phyloP scores from a whole-genome alignment of 2,888 invertebrate genomes.

The Eilema caniola region DNA sequence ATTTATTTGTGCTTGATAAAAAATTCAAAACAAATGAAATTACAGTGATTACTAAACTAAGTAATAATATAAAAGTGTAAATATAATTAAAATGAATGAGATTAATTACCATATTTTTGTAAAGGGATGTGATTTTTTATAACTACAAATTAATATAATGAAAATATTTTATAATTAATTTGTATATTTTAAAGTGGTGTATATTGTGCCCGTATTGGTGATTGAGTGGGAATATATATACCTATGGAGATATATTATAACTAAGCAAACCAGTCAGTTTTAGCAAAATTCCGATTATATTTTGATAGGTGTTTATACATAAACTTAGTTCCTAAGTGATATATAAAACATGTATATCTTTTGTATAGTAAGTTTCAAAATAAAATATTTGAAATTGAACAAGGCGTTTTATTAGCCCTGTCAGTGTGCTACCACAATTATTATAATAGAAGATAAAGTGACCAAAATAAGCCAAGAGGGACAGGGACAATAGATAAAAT shows the following conservation, averaged over 20 bases:
- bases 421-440: background rate
- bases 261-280: constrained; percentile 74
- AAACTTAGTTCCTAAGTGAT: constrained; percentile 45
- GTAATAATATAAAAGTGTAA: constrained; percentile 47
- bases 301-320: constrained; percentile 51
- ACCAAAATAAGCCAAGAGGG: no score
- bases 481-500: no score
- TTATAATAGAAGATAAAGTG: no score
- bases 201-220: constrained; percentile 67
- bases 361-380: constrained; percentile 50
- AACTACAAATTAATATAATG: constrained; percentile 26
- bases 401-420: constrained; percentile 11
- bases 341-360: constrained; percentile 47
- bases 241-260: constrained; percentile 35
- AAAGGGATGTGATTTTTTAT: constrained; percentile 34
- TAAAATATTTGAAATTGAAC: constrained; percentile 46
- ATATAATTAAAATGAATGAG: constrained; percentile 48
- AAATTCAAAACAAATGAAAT: constrained; percentile 25
- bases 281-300: constrained; percentile 62
- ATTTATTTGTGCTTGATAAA: constrained; percentile 19
- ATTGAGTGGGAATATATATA: constrained; percentile 53
- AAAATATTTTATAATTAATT: constrained; percentile 20
- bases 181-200: constrained; percentile 31
- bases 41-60: constrained; percentile 42
- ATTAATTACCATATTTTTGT: constrained; percentile 44